Conservation (phyloP, 2,113 vertebrate species). For the Callocephalon fimbriatum region DNA sequence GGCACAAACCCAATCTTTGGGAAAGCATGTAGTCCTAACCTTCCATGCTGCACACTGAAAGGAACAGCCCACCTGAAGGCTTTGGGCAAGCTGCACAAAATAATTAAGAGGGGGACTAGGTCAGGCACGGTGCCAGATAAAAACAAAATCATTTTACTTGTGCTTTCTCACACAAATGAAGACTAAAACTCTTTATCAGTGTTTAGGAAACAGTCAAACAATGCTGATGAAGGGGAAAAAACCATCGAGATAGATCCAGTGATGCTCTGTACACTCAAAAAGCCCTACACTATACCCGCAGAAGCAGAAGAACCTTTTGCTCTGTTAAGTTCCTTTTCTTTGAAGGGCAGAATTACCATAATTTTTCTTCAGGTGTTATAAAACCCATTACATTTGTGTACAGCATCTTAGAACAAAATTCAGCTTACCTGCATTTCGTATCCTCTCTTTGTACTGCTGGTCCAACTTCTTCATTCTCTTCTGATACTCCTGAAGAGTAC, state of each 20-base stretch:
- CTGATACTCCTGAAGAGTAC: constrained; percentile 97
- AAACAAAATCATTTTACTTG: rapidly evolving
- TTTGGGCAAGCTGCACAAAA: not conserved
- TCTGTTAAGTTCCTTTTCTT: not conserved
- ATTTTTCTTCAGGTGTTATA: not conserved
- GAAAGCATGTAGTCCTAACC: rapidly evolving
- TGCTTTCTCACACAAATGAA: not conserved
- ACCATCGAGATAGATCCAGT: not conserved
- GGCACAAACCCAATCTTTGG: not conserved
- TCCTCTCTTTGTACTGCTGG: constrained; percentile 97
- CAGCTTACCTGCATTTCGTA: constrained; percentile 88
- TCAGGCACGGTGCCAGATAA: rapidly evolving
- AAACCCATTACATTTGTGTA: not conserved
- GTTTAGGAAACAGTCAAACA: not conserved
- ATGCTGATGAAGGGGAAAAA: not conserved
- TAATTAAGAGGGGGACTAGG: not conserved
- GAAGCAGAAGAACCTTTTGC: not conserved
- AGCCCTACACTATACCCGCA: rapidly evolving
- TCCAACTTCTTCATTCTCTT: constrained; percentile 98
- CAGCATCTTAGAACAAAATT: not conserved
- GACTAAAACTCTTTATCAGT: not conserved
- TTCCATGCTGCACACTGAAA: not conserved
- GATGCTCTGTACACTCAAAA: not conserved
- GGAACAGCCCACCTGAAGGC: not conserved
- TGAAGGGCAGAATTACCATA: not conserved